Conservation (phyloP, 2,113 vertebrate species). For the Nerophis ophidion region DNA sequence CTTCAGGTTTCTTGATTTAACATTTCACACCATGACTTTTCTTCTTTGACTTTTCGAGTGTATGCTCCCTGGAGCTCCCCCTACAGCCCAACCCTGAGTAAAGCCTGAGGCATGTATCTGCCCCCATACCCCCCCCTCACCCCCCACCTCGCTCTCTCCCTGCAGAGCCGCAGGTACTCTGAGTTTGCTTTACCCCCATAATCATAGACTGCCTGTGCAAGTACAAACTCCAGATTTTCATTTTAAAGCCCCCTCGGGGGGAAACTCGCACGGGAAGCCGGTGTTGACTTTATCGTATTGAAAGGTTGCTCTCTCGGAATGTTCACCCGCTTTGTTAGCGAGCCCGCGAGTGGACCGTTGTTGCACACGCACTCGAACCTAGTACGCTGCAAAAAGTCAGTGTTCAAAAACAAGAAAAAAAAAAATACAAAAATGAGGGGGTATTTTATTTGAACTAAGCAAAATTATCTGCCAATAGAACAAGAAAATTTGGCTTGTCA, state of each 20-base stretch:
- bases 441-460: too few relatives aligned
- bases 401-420: too few relatives aligned
- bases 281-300: constrained; percentile 2
- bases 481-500: too few relatives aligned
- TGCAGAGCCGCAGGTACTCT: constrained; percentile 17
- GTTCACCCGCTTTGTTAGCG: constrained; percentile 21
- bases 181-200: background rate
- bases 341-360: constrained; percentile 27
- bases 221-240: background rate
- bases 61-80: constrained; percentile 20
- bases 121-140: too few relatives aligned
- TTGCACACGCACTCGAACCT: constrained; percentile 13
- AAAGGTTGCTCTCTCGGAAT: constrained; percentile 14
- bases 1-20: background rate
- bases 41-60: constrained; percentile 3
- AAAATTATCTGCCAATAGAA: too few relatives aligned
- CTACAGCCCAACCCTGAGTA: constrained; percentile 22
- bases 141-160: background rate
- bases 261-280: background rate
- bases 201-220: constrained; percentile 1
- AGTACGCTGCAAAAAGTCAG: constrained; percentile 35
- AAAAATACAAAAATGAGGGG: too few relatives aligned
- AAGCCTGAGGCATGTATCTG: constrained; percentile 19
- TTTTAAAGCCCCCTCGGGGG: background rate
- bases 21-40: background rate